Evolutionary conservation across 2,797 vertebrate species (phyloP), one percentile per base, ranked within the genome.

Genomic region (Neosilurus mollespiculum): DNA sequence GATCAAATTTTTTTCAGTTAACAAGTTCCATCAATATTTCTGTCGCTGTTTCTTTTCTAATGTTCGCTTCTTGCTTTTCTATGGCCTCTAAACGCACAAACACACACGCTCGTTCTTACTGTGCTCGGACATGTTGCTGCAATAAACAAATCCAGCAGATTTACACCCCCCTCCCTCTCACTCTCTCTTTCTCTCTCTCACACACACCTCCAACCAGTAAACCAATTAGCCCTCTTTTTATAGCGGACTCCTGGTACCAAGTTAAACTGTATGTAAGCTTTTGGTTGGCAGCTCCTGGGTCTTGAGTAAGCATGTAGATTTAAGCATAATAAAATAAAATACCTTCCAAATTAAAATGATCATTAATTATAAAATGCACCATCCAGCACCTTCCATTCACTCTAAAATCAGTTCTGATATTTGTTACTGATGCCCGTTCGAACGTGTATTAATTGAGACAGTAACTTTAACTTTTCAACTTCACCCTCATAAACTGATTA

Each of bases 181-280:
- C 53, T 54, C 12, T 58, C 61, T 3, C 59, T 3, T 22, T 9
- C 9, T 18, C 20, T 1, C 18, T 22, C 20, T 9, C 69, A 51
- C 71, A 12, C 20, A 6, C 67, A 20, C 69, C 70, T 70, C 71
- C 49, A n/a, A 83, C 66, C 64, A 83, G 76, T 12, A 34, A 69
- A 65, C 58, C 66, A 83, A 83, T 83, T 83, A 83, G 59, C 67
- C 67, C 59, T 79, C 76, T 65, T 72, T 66, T 62, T 65, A 62
- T 37, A 66, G 20, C 12, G 1, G 20, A 20, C 20, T 30, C 20
- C 67, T 64, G 76, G 73, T 56, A 54, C 43, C 22, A 64, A 79
- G 56, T 79, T 75, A 79, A 54, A 58, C 58, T 56, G 61, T 54
- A 58, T 64, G 26, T 4, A 66, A 37, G 59, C 14, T 7, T 65